Evolutionary conservation across 2,888 invertebrate species (phyloP), one percentile per base, ranked within the genome.

Genomic region (Dorcus hopei): DNA sequence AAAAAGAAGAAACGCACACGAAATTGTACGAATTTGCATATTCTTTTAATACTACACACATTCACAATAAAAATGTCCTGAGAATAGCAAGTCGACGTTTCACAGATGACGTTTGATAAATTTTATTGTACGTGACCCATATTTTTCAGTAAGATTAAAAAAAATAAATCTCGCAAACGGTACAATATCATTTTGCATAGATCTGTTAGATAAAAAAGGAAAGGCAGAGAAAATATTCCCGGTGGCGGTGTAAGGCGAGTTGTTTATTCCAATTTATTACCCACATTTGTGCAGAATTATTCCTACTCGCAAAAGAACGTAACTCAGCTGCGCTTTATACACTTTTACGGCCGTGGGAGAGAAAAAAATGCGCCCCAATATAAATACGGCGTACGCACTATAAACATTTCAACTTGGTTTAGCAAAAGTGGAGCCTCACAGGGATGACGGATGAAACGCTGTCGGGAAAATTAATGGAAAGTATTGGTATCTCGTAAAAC

Each of bases 91-190:
- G 26, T 33, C 26, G 26, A 33, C 26, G 26, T 33, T 33, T 33
- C 7, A 1, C 11, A 41, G 14, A 41, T 41, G 41, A 14, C 41
- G 41, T 11, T 45, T 45, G 45, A 54, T 48, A 54, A 54, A 54
- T 54, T 54, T 48, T 48, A 48, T 49, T 48, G 38, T 48, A 38
- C 39, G 41, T 54, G 53, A 45, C 45, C 53, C 45, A 38, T 43
- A 45, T 48, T 47, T 26, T 52, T 39, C 23, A 33, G 23, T 26
- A 38, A 56, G 56, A 56, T 56, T 56, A 56, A 43, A 51, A 56
- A 56, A 50, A 56, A 50, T 50, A 56, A 50, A 50, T 50, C 38
- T 49, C 16, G 26, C 43, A 19, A n/a, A 19, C 33, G 53, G 43
- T 16, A 11, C 38, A 33, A 43, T 43, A 43, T 33, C 40, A 56